phyloP scores from a whole-genome alignment of 2,797 vertebrate species.

The Orientallactaga sibirica region DNA sequence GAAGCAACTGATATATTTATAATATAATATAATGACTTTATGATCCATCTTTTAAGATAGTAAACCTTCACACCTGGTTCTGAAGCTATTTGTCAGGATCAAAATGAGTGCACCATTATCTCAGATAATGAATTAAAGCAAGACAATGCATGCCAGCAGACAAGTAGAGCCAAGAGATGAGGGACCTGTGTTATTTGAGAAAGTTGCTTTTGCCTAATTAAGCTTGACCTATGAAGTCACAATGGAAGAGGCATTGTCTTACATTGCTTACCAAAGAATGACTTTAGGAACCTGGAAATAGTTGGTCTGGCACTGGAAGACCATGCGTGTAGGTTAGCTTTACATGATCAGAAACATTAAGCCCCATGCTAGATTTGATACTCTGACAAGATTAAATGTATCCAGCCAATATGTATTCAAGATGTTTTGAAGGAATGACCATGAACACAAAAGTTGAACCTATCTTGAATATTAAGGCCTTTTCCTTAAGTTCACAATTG shows the following conservation, averaged over 20 bases:
- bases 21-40: slow-evolving; percentile 76
- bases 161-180: slow-evolving; percentile 21
- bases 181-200: slow-evolving; percentile 59
- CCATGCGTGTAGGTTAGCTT: neutral
- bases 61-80: slow-evolving; percentile 13
- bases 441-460: neutral
- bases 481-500: neutral
- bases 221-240: slow-evolving; percentile 5
- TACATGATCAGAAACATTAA: neutral
- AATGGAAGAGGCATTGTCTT: slow-evolving; percentile 26
- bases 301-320: neutral
- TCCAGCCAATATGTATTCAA: neutral
- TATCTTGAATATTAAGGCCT: neutral
- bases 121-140: slow-evolving; percentile 57
- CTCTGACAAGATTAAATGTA: neutral
- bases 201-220: slow-evolving; percentile 56
- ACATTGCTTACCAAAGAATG: slow-evolving; percentile 26
- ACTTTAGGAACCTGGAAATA: slow-evolving; percentile 46
- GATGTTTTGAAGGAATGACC: neutral
- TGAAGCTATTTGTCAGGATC: slow-evolving; percentile 70
- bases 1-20: slow-evolving; percentile 39
- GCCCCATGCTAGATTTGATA: neutral
- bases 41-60: slow-evolving; percentile 24
- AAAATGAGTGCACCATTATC: slow-evolving; percentile 41
- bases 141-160: neutral